Evolutionary conservation across 1,140 invertebrate genomes (phyloP).

Genomic region (Heterodera carotae): DNA sequence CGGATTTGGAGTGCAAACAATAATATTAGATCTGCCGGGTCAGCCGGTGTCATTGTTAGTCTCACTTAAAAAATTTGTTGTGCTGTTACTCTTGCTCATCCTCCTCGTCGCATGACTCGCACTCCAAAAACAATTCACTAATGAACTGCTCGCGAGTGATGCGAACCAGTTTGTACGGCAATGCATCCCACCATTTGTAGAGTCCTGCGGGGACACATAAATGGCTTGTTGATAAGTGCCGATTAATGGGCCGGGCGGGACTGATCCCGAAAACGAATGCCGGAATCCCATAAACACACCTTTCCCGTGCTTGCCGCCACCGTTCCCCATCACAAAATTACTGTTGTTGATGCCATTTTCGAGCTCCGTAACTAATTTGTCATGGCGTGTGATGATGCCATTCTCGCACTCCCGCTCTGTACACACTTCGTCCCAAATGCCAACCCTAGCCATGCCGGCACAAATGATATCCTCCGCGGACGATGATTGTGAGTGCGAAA

Average conservation of each 20-base stretch:
- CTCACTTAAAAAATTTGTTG: not conserved
- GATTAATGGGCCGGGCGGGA: too few relatives aligned
- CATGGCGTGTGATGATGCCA: not conserved
- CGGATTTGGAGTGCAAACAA: not conserved
- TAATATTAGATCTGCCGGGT: not conserved
- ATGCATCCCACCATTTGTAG: conserved; percentile 37
- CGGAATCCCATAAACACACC: too few relatives aligned
- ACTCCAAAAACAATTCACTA: conserved; percentile 42
- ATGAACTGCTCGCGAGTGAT: conserved; percentile 43
- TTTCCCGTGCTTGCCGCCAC: too few relatives aligned
- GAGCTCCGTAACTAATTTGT: conserved; percentile 28
- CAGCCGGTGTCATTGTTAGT: not conserved
- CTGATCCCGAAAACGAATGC: too few relatives aligned
- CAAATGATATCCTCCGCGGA: not conserved
- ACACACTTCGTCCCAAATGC: not conserved
- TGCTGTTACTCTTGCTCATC: conserved; percentile 27
- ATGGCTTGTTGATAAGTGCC: too few relatives aligned
- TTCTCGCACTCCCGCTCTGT: conserved; percentile 5
- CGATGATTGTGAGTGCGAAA: too few relatives aligned
- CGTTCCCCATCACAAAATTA: too few relatives aligned
- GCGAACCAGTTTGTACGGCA: conserved; percentile 45
- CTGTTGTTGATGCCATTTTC: too few relatives aligned
- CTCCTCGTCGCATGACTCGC: conserved; percentile 51
- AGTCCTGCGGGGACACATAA: not conserved
- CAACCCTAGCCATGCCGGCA: not conserved